A percentile compares a stretch with the other conserved stretches of the same genome.
Conservation (phyloP, 2,113 vertebrate species). For the Felis chaus region DNA sequence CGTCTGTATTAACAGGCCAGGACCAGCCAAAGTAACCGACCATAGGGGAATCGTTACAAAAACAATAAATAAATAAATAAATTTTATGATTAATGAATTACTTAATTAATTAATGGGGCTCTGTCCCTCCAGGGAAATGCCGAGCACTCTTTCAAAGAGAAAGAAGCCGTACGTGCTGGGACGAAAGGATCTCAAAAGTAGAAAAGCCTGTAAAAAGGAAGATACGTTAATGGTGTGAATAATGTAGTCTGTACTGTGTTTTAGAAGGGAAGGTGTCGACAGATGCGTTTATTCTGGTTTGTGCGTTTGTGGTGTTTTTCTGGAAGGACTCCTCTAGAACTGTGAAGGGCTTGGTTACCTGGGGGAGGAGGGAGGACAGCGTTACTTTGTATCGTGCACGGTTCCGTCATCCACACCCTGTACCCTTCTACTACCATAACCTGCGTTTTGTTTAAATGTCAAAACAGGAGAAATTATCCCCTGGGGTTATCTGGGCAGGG, state of each 20-base stretch:
- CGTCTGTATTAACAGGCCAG: background rate
- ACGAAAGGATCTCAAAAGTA: background rate
- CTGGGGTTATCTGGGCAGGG: background rate
- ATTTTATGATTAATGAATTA: background rate
- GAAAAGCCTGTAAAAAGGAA: no score
- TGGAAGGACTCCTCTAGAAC: background rate
- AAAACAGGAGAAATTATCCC: background rate
- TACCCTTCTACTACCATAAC: background rate
- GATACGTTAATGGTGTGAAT: background rate
- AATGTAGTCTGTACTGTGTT: background rate
- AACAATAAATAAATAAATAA: background rate
- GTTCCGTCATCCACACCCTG: background rate
- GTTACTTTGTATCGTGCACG: fast-evolving
- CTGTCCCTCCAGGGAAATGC: background rate
- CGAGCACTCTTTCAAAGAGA: background rate
- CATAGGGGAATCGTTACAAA: background rate
- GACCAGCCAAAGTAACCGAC: background rate
- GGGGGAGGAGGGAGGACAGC: background rate
- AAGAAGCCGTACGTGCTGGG: fast-evolving
- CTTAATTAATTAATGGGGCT: background rate
- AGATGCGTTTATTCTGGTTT: background rate
- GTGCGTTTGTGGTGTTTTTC: fast-evolving
- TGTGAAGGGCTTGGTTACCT: background rate
- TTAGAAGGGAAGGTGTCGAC: background rate
- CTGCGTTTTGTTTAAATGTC: constrained; percentile 53